phyloP scores from a whole-genome alignment of 2,888 invertebrate genomes.

The Oscheius sp. region DNA sequence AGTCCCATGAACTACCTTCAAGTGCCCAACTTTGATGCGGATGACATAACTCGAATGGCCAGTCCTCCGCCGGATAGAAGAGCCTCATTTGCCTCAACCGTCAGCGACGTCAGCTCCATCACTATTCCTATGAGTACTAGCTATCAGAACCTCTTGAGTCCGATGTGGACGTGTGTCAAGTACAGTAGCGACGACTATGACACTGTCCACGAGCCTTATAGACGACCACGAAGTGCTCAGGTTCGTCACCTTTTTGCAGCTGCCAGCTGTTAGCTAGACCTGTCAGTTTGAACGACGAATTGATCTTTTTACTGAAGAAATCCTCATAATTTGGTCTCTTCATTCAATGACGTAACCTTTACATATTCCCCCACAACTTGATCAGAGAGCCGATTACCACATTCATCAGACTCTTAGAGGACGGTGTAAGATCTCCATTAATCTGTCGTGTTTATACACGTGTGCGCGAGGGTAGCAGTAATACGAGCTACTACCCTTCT shows the following conservation, averaged over 20 bases:
- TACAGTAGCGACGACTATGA: constrained; percentile 57
- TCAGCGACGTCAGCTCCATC: constrained; percentile 61
- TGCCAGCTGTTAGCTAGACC: no score
- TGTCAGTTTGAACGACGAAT: no score
- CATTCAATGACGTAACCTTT: no score
- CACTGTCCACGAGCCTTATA: constrained; percentile 56
- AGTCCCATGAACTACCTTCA: constrained; percentile 48
- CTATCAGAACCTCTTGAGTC: constrained; percentile 69
- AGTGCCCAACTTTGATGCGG: constrained; percentile 34
- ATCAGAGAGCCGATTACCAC: no score
- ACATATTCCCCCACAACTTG: no score
- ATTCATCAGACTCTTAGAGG: no score
- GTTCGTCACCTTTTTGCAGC: constrained; percentile 41
- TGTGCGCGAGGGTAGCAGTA: no score
- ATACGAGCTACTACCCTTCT: no score
- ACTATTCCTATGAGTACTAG: constrained; percentile 62
- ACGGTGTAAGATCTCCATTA: no score
- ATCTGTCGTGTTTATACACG: no score
- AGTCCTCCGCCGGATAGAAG: constrained; percentile 69
- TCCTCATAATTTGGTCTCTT: no score
- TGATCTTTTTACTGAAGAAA: no score
- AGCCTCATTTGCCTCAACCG: constrained; percentile 62
- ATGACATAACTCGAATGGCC: constrained; percentile 41
- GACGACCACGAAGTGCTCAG: constrained; percentile 65
- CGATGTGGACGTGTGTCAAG: constrained; percentile 62